Conservation (phyloP, 2,888 invertebrate genomes). For the Altica lythri region DNA sequence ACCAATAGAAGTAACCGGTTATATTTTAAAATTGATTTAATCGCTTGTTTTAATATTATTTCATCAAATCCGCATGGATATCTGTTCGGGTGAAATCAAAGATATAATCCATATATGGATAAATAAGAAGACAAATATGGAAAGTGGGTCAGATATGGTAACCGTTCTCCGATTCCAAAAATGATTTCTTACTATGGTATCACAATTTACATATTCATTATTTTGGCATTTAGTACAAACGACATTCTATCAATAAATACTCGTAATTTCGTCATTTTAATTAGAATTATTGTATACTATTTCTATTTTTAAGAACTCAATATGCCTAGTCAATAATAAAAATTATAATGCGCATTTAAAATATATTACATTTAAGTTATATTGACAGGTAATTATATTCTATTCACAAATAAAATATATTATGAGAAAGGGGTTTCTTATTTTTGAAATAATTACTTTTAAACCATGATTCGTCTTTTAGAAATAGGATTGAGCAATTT, state of each 20-base stretch:
- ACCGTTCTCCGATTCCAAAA: slow-evolving; percentile 22
- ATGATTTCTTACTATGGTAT: slow-evolving; percentile 22
- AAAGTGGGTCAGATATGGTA: slow-evolving; percentile 23
- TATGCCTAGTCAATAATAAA: not conserved
- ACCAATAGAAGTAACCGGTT: too few relatives aligned
- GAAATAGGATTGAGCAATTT: too few relatives aligned
- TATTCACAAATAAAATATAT: not conserved
- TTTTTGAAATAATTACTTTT: too few relatives aligned
- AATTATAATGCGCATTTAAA: not conserved
- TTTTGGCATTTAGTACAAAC: slow-evolving; percentile 20
- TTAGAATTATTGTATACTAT: slow-evolving; percentile 12
- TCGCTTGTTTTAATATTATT: slow-evolving; percentile 11
- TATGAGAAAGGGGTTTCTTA: not conserved
- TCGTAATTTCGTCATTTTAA: slow-evolving; percentile 17
- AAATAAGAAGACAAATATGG: slow-evolving; percentile 25
- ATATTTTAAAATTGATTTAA: too few relatives aligned
- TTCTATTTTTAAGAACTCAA: slow-evolving; percentile 2
- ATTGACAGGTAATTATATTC: not conserved
- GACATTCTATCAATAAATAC: slow-evolving; percentile 15
- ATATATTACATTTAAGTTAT: not conserved
- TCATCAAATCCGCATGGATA: slow-evolving; percentile 18
- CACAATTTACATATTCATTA: slow-evolving; percentile 25
- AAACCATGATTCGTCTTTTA: too few relatives aligned
- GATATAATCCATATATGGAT: slow-evolving; percentile 21
- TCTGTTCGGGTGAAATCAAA: slow-evolving; percentile 20